These are phyloP conservation scores for Meteorus colon DNA, from an alignment of 2,888 invertebrate genomes.

Conservation along the genomic window DNA sequence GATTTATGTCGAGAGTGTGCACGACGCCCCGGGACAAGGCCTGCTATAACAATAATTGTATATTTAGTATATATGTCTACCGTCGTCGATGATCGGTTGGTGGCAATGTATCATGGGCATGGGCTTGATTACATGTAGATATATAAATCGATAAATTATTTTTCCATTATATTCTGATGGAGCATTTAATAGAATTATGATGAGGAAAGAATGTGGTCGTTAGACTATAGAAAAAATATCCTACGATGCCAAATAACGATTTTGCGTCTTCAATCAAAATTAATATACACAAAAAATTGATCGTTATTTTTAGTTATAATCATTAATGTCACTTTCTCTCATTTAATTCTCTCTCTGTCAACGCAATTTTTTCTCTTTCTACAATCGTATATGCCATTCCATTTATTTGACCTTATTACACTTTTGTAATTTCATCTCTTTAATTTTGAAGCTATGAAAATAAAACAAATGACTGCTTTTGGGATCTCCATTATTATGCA, in stretches of 20 bases:
- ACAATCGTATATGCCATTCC: not conserved
- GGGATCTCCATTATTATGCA: not conserved
- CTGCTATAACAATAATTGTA: constrained; percentile 20
- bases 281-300: too few species aligned
- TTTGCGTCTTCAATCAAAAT: too few species aligned
- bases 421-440: not conserved
- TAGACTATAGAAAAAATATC: not conserved
- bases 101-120: not conserved
- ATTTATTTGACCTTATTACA: not conserved
- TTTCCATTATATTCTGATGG: not conserved
- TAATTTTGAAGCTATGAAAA: not conserved
- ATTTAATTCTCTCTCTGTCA: too few species aligned
- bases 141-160: not conserved
- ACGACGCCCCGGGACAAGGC: constrained; percentile 8
- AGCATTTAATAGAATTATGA: not conserved
- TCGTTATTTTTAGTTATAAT: too few species aligned
- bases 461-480: not conserved
- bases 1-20: constrained; percentile 47
- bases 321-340: too few species aligned
- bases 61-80: constrained; percentile 2
- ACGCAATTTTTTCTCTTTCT: not conserved
- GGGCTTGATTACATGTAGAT: not conserved
- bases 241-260: too few species aligned
- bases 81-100: not conserved
- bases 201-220: not conserved